These are phyloP conservation scores for Amiota minor DNA, from an alignment of 2,888 invertebrate species.

Conservation along the genomic window DNA sequence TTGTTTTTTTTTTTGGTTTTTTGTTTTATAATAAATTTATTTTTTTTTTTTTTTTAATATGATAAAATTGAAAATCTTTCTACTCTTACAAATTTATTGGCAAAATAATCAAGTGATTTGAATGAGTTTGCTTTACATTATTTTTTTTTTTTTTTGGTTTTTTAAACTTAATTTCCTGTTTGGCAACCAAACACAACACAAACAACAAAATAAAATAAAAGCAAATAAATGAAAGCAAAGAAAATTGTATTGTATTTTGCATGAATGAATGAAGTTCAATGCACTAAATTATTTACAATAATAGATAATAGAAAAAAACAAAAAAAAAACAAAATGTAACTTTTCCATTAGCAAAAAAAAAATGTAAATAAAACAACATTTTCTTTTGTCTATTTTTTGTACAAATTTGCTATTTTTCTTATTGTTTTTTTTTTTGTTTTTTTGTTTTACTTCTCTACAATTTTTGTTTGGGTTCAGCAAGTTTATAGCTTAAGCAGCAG, in stretches of 20 bases:
- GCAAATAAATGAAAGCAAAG: neutral
- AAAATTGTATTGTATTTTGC: neutral
- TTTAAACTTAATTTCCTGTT: constrained; percentile 10
- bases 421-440: neutral
- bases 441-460: neutral
- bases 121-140: neutral
- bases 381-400: neutral
- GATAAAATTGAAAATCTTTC: too few species aligned
- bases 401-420: neutral
- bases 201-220: too few species aligned
- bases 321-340: neutral
- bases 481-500: too few species aligned
- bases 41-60: neutral
- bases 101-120: neutral
- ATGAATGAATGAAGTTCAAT: constrained; percentile 24
- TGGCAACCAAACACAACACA: neutral
- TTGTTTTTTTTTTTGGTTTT: neutral
- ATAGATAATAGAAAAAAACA: neutral
- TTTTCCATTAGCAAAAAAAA: neutral
- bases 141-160: neutral
- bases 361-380: neutral
- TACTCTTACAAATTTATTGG: too few species aligned
- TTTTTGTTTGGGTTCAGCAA: neutral
- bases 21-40: neutral
- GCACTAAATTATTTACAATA: constrained; percentile 11